Evolutionary conservation across 2,113 vertebrate species (phyloP).

Genomic region (Zosterops borbonicus): DNA sequence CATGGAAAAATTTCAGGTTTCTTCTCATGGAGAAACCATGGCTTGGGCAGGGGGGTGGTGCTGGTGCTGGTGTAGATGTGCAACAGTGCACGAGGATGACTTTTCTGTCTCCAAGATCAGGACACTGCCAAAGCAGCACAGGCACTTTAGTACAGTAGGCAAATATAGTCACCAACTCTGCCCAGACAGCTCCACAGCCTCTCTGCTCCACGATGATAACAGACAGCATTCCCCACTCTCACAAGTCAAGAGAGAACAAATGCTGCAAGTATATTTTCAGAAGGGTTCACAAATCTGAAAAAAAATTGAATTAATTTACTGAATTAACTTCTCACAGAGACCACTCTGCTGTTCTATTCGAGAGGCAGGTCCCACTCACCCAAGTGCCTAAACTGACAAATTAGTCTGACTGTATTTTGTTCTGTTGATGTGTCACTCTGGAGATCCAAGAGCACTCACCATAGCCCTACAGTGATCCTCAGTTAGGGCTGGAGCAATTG

Average conservation of each 20-base stretch:
- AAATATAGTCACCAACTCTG: background rate
- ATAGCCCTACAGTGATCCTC: background rate
- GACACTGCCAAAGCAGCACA: background rate
- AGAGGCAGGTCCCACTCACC: background rate
- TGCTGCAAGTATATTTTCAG: background rate
- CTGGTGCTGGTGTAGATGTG: background rate
- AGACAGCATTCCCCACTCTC: background rate
- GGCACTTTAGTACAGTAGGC: background rate
- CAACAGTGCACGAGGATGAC: background rate
- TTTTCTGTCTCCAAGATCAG: background rate
- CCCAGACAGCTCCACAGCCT: background rate
- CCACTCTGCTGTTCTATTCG: background rate
- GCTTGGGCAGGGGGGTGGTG: background rate
- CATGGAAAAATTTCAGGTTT: background rate
- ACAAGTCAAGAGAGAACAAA: background rate
- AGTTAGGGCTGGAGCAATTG: background rate
- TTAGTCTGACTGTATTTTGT: background rate
- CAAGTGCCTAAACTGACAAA: background rate
- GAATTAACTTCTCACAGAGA: background rate
- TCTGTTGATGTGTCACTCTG: background rate
- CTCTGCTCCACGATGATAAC: accelerated
- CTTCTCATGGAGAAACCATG: background rate
- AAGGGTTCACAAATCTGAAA: background rate
- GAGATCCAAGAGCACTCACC: background rate
- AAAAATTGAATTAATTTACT: background rate